Conservation (phyloP, 2,888 invertebrate genomes). For the Macrosoma leucophasiata region DNA sequence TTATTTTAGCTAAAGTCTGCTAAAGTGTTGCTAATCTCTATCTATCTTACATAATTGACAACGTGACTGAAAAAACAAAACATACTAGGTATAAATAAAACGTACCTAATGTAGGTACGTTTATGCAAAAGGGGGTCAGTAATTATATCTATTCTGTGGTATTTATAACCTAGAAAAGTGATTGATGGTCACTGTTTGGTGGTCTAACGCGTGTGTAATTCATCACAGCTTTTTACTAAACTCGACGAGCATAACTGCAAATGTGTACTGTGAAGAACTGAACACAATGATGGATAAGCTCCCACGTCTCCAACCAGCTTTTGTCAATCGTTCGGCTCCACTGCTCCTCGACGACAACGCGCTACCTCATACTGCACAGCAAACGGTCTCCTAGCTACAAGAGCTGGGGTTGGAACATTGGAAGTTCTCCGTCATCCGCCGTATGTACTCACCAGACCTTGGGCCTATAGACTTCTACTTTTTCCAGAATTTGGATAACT, state of each 20-base stretch:
- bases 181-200: not conserved
- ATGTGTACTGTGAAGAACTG: not conserved
- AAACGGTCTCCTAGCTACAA: not conserved
- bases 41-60: no score
- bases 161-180: no score
- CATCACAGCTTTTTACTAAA: not conserved
- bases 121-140: no score
- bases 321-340: not conserved
- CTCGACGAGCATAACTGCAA: not conserved
- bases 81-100: no score
- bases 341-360: not conserved
- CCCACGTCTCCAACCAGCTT: not conserved
- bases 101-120: constrained; percentile 15
- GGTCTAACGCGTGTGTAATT: not conserved
- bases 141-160: no score
- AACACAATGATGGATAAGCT: not conserved
- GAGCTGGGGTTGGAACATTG: no score
- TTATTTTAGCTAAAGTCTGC: no score
- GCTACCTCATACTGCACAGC: not conserved
- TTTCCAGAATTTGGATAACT: no score
- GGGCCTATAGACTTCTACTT: not conserved
- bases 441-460: not conserved
- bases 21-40: no score
- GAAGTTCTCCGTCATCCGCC: no score
- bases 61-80: no score